Conservation (phyloP, 2,113 vertebrate species). For the Platichthys stellatus region DNA sequence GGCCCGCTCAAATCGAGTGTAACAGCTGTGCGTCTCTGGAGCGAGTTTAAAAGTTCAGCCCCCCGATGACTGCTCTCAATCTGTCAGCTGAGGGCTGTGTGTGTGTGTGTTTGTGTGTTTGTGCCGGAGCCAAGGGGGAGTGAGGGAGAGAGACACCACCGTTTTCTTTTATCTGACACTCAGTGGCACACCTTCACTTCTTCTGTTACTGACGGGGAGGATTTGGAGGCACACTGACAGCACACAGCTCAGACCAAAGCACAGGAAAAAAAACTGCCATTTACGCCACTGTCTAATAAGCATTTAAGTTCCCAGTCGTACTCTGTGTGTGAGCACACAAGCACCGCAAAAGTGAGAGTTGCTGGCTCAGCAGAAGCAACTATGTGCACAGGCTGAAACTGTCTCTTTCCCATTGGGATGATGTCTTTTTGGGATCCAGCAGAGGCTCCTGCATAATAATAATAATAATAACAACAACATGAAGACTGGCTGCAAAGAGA, state of each 20-base stretch:
- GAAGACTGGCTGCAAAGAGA: neutral
- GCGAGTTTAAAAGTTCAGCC: constrained; percentile 77
- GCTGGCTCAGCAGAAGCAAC: neutral
- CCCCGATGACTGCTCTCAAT: constrained; percentile 80
- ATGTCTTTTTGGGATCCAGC: neutral
- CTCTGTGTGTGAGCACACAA: constrained; percentile 6
- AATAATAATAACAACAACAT: neutral
- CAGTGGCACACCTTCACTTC: constrained; percentile 61
- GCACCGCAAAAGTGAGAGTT: neutral
- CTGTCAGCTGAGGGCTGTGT: constrained; percentile 73
- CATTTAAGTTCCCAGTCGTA: constrained; percentile 31
- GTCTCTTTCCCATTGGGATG: neutral
- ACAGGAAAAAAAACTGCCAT: constrained; percentile 40
- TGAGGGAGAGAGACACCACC: neutral
- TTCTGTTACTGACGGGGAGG: constrained; percentile 34
- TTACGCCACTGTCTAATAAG: constrained; percentile 44
- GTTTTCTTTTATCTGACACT: constrained; percentile 60
- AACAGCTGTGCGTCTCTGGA: constrained; percentile 61
- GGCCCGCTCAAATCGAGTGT: constrained; percentile 53
- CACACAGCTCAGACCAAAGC: constrained; percentile 30
- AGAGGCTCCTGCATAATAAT: neutral
- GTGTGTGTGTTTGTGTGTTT: constrained; percentile 25
- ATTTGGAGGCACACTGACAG: constrained; percentile 51
- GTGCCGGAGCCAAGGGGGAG: constrained; percentile 51
- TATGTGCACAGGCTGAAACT: neutral